phyloP scores from a whole-genome alignment of 2,888 invertebrate species.

The Anaspis maculata region DNA sequence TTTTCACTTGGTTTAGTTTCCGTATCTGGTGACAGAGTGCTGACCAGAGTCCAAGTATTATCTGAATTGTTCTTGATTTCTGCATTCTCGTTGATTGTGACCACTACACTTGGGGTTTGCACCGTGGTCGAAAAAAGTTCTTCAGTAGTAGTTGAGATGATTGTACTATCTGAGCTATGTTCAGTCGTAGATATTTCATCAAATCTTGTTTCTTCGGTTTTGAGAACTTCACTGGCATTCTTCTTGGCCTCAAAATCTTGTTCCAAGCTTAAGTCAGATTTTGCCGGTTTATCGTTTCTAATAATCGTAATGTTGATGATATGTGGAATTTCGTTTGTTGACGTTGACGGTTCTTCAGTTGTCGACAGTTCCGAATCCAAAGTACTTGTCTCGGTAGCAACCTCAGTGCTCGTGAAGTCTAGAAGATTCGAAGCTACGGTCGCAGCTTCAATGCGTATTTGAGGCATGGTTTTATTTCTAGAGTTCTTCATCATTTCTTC shows the following conservation, averaged over 20 bases:
- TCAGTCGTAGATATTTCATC: constrained; percentile 14
- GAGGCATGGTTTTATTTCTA: constrained; percentile 21
- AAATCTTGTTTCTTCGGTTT: constrained; percentile 14
- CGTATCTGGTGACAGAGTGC: constrained; percentile 47
- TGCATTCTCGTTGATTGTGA: constrained; percentile 16
- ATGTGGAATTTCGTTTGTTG: constrained; percentile 9
- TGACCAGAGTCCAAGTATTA: constrained; percentile 49
- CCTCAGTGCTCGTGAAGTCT: constrained; percentile 7
- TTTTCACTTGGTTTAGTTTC: too few species aligned
- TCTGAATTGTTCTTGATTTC: neutral
- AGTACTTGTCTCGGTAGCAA: constrained; percentile 9
- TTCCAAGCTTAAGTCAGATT: constrained; percentile 26
- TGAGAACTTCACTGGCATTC: constrained; percentile 3
- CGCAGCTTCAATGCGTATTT: constrained; percentile 23
- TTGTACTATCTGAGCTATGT: neutral
- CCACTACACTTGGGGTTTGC: constrained; percentile 11
- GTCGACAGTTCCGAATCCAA: constrained; percentile 11
- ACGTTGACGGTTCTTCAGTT: constrained; percentile 15
- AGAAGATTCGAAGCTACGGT: constrained; percentile 22
- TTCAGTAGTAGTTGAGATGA: neutral
- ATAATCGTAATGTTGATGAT: constrained; percentile 23
- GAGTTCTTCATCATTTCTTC: constrained; percentile 21
- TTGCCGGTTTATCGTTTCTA: constrained; percentile 23
- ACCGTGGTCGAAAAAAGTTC: constrained; percentile 5
- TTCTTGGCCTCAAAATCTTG: constrained; percentile 7